A percentile compares a stretch with the other conserved stretches of the same genome.
Conservation (phyloP, 2,797 vertebrate genomes). For the Hemibagrus guttatus region DNA sequence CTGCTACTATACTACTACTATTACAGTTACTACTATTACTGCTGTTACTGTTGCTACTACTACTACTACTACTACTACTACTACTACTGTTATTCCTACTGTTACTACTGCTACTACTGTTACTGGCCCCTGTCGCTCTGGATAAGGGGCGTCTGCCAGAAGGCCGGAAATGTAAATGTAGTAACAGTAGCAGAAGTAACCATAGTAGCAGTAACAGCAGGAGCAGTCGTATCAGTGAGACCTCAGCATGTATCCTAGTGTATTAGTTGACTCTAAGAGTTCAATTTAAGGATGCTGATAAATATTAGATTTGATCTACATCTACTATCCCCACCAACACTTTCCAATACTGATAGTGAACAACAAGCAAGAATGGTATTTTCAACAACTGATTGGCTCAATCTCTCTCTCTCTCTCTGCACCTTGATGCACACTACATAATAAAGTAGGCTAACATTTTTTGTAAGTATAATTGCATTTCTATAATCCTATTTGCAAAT, state of each 20-base stretch:
- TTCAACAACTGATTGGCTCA: no score
- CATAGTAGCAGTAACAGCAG: background rate
- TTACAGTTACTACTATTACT: no score
- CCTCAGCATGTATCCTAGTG: background rate
- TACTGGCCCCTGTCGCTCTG: no score
- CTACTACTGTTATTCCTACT: no score
- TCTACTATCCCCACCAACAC: background rate
- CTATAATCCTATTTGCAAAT: slow-evolving; percentile 4
- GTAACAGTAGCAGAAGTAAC: no score
- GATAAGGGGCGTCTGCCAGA: no score
- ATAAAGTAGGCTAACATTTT: background rate
- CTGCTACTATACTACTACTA: no score
- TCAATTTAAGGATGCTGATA: background rate
- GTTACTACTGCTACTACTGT: no score
- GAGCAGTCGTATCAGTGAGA: background rate
- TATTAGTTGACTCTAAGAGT: background rate
- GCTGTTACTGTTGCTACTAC: no score
- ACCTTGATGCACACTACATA: no score
- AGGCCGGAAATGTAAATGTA: no score
- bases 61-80: no score
- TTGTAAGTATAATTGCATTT: background rate
- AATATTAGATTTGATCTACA: background rate
- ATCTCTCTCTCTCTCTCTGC: background rate
- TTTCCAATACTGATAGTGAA: background rate
- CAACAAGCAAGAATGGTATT: background rate